Evolutionary conservation across 2,888 invertebrate genomes (phyloP), one percentile per base, ranked within the genome.

Genomic region (Trissonchulus sp.): DNA sequence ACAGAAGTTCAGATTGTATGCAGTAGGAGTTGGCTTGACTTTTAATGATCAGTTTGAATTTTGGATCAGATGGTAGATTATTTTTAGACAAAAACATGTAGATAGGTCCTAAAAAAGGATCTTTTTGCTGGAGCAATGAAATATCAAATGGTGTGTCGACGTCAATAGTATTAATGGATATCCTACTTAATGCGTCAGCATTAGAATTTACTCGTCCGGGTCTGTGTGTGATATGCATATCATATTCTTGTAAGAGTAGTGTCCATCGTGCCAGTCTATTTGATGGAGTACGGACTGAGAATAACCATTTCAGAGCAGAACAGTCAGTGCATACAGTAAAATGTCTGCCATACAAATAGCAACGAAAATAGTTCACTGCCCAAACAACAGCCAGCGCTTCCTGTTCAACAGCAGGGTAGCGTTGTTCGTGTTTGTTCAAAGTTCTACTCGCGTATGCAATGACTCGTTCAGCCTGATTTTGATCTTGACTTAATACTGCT

Each of bases 231-330:
- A 86, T 81, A 0, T 80, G 77, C 0, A 86, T 73, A 48, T 48
- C 81, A 75, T 81, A 86, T 1, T 80, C 77, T 75, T 86, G 85
- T 0, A 88, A 75, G n/a, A 81, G 78, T n/a, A 87, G 72, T 0
- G 85, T 83, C 87, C 87, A 88, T 62, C 87, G 75, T 0, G 84
- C 84, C 0, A 88, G 76, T 37, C 86, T 76, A 23, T 86, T 85
- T n/a, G 82, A 81, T 0, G 84, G 84, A 2, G 85, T 81, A 76
- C 86, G 85, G 1, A 86, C 62, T 0, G 80, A 78, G 77, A 85
- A 15, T 0, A 78, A 62, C 34, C 72, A 74, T 36, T 69, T 74
- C 2, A 78, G 74, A 0, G 78, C 76, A 15, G 65, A 74, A 63
- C 77, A 77, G 63, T 78, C 77, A 0, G 75, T 74, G 18, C 69